A percentile compares a stretch with the other conserved stretches of the same genome.
These are phyloP conservation scores for Embidobia sp. DNA, from an alignment of 2,888 invertebrate species.

Conservation along the genomic window DNA sequence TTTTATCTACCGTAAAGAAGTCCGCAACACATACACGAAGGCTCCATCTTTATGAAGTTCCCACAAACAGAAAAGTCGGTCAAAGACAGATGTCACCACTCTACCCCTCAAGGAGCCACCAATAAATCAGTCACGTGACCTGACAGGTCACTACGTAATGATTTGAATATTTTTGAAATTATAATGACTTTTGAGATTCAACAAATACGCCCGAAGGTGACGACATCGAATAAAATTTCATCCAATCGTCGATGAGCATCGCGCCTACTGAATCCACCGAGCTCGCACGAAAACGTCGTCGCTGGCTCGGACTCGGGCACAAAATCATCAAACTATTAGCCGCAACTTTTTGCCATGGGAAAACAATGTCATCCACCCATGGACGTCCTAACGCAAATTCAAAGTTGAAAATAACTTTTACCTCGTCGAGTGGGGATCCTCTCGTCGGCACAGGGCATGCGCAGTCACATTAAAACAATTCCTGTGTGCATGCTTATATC, in stretches of 20 bases:
- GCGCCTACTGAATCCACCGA: too few species aligned
- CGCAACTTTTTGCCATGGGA: not conserved
- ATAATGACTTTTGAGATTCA: constrained; percentile 36
- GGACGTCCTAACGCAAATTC: constrained; percentile 1
- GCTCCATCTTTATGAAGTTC: constrained; percentile 5
- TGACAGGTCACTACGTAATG: constrained; percentile 48
- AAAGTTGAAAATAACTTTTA: constrained; percentile 56
- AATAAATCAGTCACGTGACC: constrained; percentile 36
- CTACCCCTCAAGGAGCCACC: not conserved
- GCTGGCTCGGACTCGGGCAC: too few species aligned
- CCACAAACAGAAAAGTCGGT: constrained; percentile 4
- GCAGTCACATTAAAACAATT: constrained; percentile 47
- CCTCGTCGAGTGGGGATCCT: constrained; percentile 42
- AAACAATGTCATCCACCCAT: not conserved
- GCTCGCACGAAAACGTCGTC: too few species aligned
- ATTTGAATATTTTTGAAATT: constrained; percentile 56
- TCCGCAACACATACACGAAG: too few species aligned
- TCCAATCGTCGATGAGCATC: too few species aligned
- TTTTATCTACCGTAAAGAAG: too few species aligned
- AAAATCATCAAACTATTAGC: not conserved
- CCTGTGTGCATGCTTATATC: constrained; percentile 54
- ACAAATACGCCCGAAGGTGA: constrained; percentile 7
- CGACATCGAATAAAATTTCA: too few species aligned
- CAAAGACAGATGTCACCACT: constrained; percentile 34
- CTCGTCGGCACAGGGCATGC: constrained; percentile 34